Conservation (phyloP, 2,113 vertebrate genomes). For the Setophaga kirtlandii region DNA sequence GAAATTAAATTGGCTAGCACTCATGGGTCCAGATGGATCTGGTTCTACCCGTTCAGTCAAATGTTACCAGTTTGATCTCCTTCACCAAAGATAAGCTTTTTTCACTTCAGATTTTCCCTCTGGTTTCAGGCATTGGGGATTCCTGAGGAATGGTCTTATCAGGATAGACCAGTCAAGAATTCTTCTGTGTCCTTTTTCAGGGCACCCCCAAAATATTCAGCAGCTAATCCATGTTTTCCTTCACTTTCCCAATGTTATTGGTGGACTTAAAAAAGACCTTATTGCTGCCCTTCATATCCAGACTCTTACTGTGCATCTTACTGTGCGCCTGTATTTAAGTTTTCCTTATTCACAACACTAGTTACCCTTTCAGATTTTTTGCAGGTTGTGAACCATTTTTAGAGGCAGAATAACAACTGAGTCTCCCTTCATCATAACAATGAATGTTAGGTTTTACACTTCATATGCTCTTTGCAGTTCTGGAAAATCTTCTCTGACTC, state of each 20-base stretch:
- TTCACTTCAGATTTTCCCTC: neutral
- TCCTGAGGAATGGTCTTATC: neutral
- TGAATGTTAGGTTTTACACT: neutral
- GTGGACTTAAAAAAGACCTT: neutral
- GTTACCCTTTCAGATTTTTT: neutral
- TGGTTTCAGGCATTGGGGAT: neutral
- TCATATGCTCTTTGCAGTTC: neutral
- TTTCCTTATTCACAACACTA: neutral
- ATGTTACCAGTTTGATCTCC: rapidly evolving
- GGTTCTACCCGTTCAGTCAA: neutral
- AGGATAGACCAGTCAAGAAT: neutral
- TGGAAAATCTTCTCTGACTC: neutral
- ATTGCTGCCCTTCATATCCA: neutral
- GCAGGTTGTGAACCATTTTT: neutral
- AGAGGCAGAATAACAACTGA: neutral
- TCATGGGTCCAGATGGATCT: neutral
- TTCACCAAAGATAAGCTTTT: neutral
- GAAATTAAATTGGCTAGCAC: neutral
- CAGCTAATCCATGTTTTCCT: neutral
- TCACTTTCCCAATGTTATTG: neutral
- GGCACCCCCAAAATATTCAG: rapidly evolving
- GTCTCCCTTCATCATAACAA: neutral
- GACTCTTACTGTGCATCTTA: neutral
- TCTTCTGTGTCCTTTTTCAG: neutral
- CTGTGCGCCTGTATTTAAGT: neutral